Base-by-base conservation (phyloP, 2,888 invertebrate species). In the Polydrusus tereticollis region DNA sequence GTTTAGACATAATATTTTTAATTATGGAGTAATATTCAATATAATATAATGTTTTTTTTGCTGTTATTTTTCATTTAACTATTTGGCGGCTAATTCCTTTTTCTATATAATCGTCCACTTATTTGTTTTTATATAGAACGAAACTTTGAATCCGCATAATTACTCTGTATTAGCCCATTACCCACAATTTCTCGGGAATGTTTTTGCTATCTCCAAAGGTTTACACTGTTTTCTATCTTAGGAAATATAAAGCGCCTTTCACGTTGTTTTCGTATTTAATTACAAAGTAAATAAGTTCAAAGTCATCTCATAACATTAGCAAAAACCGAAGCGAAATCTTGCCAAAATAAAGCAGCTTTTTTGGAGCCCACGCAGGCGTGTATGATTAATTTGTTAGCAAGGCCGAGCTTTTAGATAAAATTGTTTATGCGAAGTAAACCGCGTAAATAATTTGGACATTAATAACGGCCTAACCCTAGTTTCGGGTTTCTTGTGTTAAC, bases 381-480 rank as follows among this genome's bases (percentile, higher is more conserved):
- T 29, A 55, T 64, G 41, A 50, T 66, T 55, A 57, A 57, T 57
- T 66, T 41, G 55, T 16, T 33, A 66, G 43, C 60, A 43, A 41
- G 60, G 60, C 43, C 60, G 8, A 33, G 66, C 50, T 57, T 66
- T 57, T 57, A 45, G 66, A 66, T 66, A 57, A 66, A 66, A 57
- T 66, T 66, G 55, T 66, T 41, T 66, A 57, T 66, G 57, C 43
- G 43, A 43, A 43, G 38, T 66, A 55, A 43, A 41, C 55, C 55
- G 66, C 66, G 55, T 66, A 66, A 66, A 66, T 52, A 38, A 64
- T 59, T 67, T 33, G 59, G 67, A 59, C 59, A 67, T 67, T 67
- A 67, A 67, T 67, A 67, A 67, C 18, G 59, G 47, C 59, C 67
- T 47, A 45, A 47, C 58, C 58, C 58, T 47, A 63, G 47, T 63